phyloP scores from a whole-genome alignment of 1,140 invertebrate genomes.

The Camponotus pennsylvanicus region DNA sequence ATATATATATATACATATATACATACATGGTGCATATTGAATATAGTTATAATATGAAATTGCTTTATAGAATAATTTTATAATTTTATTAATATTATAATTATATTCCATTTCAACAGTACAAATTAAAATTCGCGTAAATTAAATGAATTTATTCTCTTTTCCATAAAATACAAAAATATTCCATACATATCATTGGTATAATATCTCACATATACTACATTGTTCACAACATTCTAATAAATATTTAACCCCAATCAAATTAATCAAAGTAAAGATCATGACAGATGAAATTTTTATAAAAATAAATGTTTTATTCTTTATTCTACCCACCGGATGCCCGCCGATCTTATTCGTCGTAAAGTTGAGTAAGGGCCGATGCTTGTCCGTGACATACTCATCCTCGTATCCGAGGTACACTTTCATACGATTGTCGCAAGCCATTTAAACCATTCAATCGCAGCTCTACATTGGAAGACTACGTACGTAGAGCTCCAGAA shows the following conservation, averaged over 20 bases:
- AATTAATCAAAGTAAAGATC: background rate
- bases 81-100: too few relatives aligned
- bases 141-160: background rate
- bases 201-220: background rate
- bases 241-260: background rate
- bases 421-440: conserved; percentile 82
- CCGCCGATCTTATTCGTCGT: conserved; percentile 91
- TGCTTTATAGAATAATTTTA: background rate
- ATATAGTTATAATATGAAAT: too few relatives aligned
- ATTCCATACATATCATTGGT: conserved; percentile 1
- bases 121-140: conserved; percentile 7
- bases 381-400: conserved; percentile 89
- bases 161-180: background rate
- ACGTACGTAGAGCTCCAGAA: conserved; percentile 46
- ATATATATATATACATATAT: too few relatives aligned
- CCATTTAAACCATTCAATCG: conserved; percentile 80
- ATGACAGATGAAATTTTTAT: background rate
- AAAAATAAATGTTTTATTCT: conserved; percentile 9
- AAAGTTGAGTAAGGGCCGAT: conserved; percentile 88
- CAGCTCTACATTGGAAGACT: conserved; percentile 74
- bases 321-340: conserved; percentile 87
- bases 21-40: background rate
- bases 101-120: background rate
- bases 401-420: conserved; percentile 91
- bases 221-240: background rate